Base-by-base conservation (phyloP, 2,888 invertebrate genomes). In the Athalia cordata region DNA sequence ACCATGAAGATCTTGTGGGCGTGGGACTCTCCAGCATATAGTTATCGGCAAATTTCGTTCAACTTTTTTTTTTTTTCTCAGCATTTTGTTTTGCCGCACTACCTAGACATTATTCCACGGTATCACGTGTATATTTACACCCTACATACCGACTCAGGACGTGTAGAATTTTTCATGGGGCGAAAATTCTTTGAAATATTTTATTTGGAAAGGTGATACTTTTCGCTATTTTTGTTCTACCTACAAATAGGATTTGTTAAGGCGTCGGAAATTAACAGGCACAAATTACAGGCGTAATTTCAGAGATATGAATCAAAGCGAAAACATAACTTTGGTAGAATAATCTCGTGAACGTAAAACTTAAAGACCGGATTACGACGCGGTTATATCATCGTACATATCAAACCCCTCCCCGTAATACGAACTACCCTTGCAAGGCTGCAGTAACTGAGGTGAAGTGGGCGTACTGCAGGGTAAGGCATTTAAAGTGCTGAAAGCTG, bases 261-360 rank as follows among this genome's bases (percentile, higher is more conserved):
- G 11, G 9, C 13, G 66, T 49, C 11, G 47, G n/a, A 29, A 8
- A 66, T 66, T 47, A 47, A 15, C 5, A 3, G 66, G 7, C 66
- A 13, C 7, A 52, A 50, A 52, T 52, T 52, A 29, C 9, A 11
- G 9, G 6, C 43, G 49, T 13, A 68, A 68, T 68, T 11, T 55
- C 52, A 11, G 9, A 29, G 52, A 50, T 29, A 55, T 68, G 52
- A 68, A 43, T 52, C 55, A 52, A 52, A 50, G 55, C 11, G 15
- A 9, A 55, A 43, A 68, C 5, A 68, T 29, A 49, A 1, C 8
- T 1, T n/a, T 45, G 47, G n/a, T 66, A 49, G 47, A 49, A 11
- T 2, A n/a, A 66, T 13, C 49, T 66, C 7, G 13, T 8, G 59
- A 66, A 66, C 15, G 66, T 49, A 49, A 13, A 29, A 68, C 68